phyloP scores from a whole-genome alignment of 1,140 invertebrate genomes.

The Cherax destructor region DNA sequence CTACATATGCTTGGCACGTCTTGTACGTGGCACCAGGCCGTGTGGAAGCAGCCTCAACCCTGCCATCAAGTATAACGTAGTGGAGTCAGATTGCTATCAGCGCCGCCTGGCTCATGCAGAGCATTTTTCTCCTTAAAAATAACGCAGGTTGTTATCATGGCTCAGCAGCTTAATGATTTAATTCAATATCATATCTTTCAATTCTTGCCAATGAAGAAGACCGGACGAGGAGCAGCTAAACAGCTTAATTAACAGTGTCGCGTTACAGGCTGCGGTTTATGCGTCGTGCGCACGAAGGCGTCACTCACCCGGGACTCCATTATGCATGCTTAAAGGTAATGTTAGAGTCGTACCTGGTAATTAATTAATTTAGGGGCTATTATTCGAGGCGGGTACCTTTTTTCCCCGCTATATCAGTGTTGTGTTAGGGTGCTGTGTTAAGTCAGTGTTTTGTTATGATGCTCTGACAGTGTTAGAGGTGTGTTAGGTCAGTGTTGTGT shows the following conservation, averaged over 20 bases:
- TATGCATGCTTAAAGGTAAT: slow-evolving; percentile 16
- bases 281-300: slow-evolving; percentile 1
- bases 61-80: slow-evolving; percentile 44
- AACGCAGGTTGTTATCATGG: not conserved
- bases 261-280: slow-evolving; percentile 2
- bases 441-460: too few species aligned
- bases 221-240: not conserved
- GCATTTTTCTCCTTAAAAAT: slow-evolving; percentile 17
- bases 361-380: slow-evolving; percentile 25
- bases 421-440: too few species aligned
- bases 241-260: slow-evolving; percentile 36
- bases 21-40: not conserved
- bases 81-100: slow-evolving; percentile 25
- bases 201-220: slow-evolving; percentile 36
- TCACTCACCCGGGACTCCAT: not conserved
- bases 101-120: not conserved
- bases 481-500: too few species aligned
- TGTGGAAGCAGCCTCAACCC: slow-evolving; percentile 14
- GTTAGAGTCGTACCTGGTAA: slow-evolving; percentile 18
- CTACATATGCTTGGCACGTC: too few species aligned
- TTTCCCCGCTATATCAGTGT: too few species aligned
- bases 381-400: not conserved
- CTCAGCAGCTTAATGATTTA: slow-evolving; percentile 49
- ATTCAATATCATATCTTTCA: slow-evolving; percentile 53
- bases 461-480: too few species aligned